Evolutionary conservation across 2,888 invertebrate species (phyloP).

Genomic region (Clunio marinus): DNA sequence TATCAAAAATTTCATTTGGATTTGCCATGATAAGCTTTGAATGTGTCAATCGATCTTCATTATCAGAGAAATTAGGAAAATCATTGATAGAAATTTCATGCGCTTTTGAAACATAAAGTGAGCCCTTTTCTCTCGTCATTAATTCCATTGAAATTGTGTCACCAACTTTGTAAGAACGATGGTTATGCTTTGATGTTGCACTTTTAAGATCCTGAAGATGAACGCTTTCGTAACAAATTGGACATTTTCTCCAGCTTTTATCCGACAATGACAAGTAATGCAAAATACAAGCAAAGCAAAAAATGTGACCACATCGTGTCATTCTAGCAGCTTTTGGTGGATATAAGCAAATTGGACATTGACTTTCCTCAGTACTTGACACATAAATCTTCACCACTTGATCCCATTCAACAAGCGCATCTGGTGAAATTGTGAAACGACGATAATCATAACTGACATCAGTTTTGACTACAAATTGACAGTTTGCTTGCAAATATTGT

Average conservation of each 20-base stretch:
- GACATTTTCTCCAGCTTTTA: constrained; percentile 77
- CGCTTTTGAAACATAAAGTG: constrained; percentile 47
- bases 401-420: constrained; percentile 86
- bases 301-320: constrained; percentile 91
- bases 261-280: constrained; percentile 87
- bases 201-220: constrained; percentile 75
- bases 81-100: constrained; percentile 43
- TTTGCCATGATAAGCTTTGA: constrained; percentile 52
- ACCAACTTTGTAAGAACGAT: constrained; percentile 53
- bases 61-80: constrained; percentile 53
- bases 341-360: constrained; percentile 90
- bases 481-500: constrained; percentile 90
- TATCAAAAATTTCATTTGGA: constrained; percentile 57
- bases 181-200: constrained; percentile 41
- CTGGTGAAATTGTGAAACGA: constrained; percentile 75
- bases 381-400: constrained; percentile 84
- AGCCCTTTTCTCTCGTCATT: constrained; percentile 77
- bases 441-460: constrained; percentile 66
- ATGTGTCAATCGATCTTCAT: constrained; percentile 57
- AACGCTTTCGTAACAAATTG: constrained; percentile 85
- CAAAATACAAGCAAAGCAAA: constrained; percentile 92
- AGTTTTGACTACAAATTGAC: constrained; percentile 89
- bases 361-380: constrained; percentile 62
- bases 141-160: constrained; percentile 72
- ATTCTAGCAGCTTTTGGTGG: constrained; percentile 84